A percentile compares a stretch with the other conserved stretches of the same genome.
Evolutionary conservation across 2,797 vertebrate species (phyloP).

Genomic region (Argyrosomus regius): DNA sequence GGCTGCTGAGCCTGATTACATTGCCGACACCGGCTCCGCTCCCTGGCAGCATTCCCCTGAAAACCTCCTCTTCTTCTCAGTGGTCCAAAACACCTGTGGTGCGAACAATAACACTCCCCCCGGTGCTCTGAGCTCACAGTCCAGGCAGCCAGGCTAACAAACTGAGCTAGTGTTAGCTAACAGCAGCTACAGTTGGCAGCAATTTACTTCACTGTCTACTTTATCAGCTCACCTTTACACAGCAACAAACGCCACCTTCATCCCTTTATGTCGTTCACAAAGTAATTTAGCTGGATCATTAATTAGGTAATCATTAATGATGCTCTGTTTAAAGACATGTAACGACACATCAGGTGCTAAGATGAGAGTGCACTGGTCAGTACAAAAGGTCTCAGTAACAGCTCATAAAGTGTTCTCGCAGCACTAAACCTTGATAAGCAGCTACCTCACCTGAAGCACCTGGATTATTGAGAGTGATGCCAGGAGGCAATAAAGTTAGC

Average conservation of each 20-base stretch:
- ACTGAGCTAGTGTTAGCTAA: too few species aligned
- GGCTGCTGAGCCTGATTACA: too few species aligned
- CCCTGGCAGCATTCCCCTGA: too few species aligned
- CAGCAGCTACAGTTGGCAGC: too few species aligned
- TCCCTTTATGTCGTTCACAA: constrained; percentile 35
- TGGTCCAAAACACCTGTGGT: too few species aligned
- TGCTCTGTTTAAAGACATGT: constrained; percentile 29
- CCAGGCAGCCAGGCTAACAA: too few species aligned
- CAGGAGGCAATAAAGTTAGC: constrained; percentile 45
- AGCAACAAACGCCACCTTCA: not conserved
- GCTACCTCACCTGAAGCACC: constrained; percentile 37
- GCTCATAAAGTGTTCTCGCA: constrained; percentile 43
- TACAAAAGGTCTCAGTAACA: constrained; percentile 54
- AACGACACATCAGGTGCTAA: not conserved
- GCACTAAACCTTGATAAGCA: constrained; percentile 62
- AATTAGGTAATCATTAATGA: constrained; percentile 52
- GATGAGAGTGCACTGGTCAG: constrained; percentile 28
- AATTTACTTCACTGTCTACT: not conserved
- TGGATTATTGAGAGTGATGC: constrained; percentile 14
- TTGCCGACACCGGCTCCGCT: too few species aligned
- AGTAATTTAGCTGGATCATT: constrained; percentile 27
- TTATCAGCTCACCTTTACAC: constrained; percentile 46
- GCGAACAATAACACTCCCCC: too few species aligned
- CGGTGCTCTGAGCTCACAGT: too few species aligned
- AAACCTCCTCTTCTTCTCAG: too few species aligned